Percentiles rank a stretch among this genome's conserved stretches.
These are phyloP conservation scores for Catharus bicknelli DNA, from an alignment of 2,113 vertebrate genomes.

Conservation along the genomic window DNA sequence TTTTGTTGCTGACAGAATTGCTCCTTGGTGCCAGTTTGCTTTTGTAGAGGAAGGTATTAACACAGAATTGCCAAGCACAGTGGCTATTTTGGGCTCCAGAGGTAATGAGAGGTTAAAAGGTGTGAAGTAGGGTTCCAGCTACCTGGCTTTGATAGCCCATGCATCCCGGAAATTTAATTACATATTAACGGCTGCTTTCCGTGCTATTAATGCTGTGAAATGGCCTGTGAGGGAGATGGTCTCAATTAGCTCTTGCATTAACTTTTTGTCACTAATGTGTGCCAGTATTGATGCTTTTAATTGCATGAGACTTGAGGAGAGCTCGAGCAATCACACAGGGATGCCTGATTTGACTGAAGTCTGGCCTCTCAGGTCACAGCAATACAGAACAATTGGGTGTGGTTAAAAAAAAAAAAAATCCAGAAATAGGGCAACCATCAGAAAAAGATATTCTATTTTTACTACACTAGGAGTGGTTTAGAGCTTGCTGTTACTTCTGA, in stretches of 20 bases:
- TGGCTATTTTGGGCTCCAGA: neutral
- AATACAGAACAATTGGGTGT: neutral
- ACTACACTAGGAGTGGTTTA: neutral
- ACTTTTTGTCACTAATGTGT: constrained; percentile 46
- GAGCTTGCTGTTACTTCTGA: neutral
- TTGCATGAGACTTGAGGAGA: neutral
- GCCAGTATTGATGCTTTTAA: constrained; percentile 29
- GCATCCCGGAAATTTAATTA: constrained; percentile 54
- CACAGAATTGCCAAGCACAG: neutral
- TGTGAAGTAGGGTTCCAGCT: constrained; percentile 25
- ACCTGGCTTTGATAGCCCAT: constrained; percentile 23
- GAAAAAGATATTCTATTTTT: neutral
- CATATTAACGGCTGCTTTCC: constrained; percentile 46
- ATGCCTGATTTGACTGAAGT: neutral
- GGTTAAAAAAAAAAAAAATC: neutral
- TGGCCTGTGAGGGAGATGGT: constrained; percentile 27
- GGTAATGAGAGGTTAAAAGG: constrained; percentile 39
- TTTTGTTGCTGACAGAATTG: neutral
- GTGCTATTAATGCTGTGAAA: constrained; percentile 40
- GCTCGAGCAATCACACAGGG: neutral
- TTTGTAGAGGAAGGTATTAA: neutral
- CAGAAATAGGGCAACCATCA: neutral
- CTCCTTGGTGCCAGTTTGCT: neutral
- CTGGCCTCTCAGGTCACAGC: neutral
- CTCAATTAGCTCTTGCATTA: constrained; percentile 56